A percentile compares a stretch with the other conserved stretches of the same genome.
These are phyloP conservation scores for Delphinapterus leucas DNA, from an alignment of 2,113 vertebrate genomes.

Conservation along the genomic window DNA sequence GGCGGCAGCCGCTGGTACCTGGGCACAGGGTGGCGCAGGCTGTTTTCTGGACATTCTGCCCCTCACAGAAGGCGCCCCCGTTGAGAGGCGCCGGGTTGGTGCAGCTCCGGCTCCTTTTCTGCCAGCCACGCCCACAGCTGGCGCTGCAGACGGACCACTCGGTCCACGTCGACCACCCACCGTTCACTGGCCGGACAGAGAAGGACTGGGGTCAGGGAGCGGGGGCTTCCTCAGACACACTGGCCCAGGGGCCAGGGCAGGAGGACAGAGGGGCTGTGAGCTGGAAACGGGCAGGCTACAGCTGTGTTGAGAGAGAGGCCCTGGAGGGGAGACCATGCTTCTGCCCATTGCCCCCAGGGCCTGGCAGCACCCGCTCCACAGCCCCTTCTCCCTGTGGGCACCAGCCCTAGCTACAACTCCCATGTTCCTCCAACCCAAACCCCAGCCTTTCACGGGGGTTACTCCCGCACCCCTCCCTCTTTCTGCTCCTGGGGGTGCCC, in stretches of 20 bases:
- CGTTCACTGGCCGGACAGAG: constrained; percentile 90
- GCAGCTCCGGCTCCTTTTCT: constrained; percentile 99
- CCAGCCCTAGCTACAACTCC: background rate
- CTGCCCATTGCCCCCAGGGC: background rate
- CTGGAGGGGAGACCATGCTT: background rate
- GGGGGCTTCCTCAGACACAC: constrained; percentile 21
- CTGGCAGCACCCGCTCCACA: background rate
- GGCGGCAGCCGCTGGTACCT: constrained; percentile 82
- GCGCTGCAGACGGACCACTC: constrained; percentile 98
- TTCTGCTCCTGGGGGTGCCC: background rate
- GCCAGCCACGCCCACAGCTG: constrained; percentile 97
- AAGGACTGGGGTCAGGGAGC: constrained; percentile 78
- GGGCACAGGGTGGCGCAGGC: constrained; percentile 98
- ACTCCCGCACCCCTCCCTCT: background rate
- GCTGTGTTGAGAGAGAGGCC: background rate
- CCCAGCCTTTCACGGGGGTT: background rate
- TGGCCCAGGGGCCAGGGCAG: background rate
- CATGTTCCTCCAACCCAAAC: background rate
- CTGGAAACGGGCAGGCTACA: background rate
- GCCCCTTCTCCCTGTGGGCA: background rate
- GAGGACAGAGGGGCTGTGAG: background rate
- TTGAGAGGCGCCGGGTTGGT: constrained; percentile 99
- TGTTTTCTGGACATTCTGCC: constrained; percentile 99
- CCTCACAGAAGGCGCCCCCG: constrained; percentile 97
- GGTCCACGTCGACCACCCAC: constrained; percentile 99